Evolutionary conservation across 2,797 vertebrate genomes (phyloP), one percentile per base, ranked within the genome.

Genomic region (Cossypha caffra): DNA sequence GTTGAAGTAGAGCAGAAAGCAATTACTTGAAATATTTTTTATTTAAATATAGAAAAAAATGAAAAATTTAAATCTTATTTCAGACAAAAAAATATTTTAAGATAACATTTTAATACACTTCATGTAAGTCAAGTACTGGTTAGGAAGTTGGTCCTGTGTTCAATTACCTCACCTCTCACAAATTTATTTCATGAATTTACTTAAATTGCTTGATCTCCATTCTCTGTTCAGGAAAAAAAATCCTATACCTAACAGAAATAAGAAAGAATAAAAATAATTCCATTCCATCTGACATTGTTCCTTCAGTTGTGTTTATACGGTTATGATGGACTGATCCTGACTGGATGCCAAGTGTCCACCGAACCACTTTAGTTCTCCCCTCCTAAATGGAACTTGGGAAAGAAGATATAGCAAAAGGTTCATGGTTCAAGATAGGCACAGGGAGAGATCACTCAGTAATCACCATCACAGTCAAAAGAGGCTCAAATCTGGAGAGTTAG

Each of bases 361-460:
- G 59, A 58, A 28, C 4, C 1, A 1, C 7, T 17, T 6, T 13
- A 28, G 26, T 2, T 8, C 20, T 43, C 17, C 7, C 13, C 4
- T 61, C 16, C 13, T 45, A 14, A 50, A 26, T 4, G 6, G 17
- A 13, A 17, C 4, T 38, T 19, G 11, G 7, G 6, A 76, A 35
- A 55, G 10, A 45, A 45, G 67, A 42, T 24, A 48, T 1, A 63
- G 45, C 2, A 25, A 38, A 35, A 63, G 9, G 1, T 24, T 78
- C 37, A 14, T 20, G 18, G 10, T 5, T n/a, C 23, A 11, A 42
- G 18, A 9, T 14, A 28, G 37, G 9, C 7, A 50, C 10, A 63
- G 18, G 19, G 26, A 63, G 15, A 57, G 12, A 16, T 28, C 37
- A 48, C 16, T 40, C 16, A 10, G 26, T 42, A 63, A 50, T 16